Evolutionary conservation across 2,888 invertebrate genomes (phyloP).

Genomic region (Eupithecia insigniata): DNA sequence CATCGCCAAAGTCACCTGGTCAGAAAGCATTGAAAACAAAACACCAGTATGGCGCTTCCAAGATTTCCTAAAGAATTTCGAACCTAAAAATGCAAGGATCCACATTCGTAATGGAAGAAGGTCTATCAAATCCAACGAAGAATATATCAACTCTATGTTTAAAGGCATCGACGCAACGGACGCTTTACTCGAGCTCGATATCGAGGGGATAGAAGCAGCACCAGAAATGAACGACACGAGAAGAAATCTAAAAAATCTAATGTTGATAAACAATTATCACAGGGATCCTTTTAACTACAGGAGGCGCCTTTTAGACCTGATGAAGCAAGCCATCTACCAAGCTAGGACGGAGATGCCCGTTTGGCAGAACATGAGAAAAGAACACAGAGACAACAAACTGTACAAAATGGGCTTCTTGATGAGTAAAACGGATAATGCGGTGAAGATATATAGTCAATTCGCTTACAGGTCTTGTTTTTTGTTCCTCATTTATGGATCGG

Average conservation of each 20-base stretch:
- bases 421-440: conserved; percentile 58
- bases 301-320: conserved; percentile 58
- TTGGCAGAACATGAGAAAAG: conserved; percentile 57
- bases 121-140: background rate
- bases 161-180: background rate
- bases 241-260: conserved; percentile 26
- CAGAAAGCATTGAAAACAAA: background rate
- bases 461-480: conserved; percentile 37
- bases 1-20: background rate
- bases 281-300: conserved; percentile 49
- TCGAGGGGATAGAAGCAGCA: background rate
- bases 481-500: no score
- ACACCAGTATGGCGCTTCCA: conserved; percentile 15
- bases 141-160: background rate
- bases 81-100: conserved; percentile 43
- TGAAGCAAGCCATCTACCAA: conserved; percentile 66
- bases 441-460: conserved; percentile 52
- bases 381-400: conserved; percentile 46
- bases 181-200: background rate
- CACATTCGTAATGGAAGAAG: background rate
- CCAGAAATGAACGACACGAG: conserved; percentile 42
- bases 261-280: background rate
- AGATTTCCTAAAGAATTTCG: conserved; percentile 29
- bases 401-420: conserved; percentile 70
- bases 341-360: conserved; percentile 60